Conservation (phyloP, 2,113 vertebrate species). For the Bujurquina vittata region DNA sequence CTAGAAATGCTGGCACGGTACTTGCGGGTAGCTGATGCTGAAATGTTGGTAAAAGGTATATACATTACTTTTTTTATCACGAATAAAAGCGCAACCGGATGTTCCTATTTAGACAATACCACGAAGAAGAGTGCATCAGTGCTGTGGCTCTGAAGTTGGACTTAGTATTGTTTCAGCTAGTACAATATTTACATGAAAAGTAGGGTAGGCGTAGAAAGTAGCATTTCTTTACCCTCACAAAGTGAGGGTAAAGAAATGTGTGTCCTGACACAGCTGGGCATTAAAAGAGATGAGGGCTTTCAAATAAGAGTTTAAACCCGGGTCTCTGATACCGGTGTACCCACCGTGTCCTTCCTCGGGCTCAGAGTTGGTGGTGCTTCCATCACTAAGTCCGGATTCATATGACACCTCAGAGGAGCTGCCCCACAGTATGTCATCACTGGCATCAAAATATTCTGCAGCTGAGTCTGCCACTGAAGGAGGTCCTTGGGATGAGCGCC, state of each 20-base stretch:
- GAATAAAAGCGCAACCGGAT: neutral
- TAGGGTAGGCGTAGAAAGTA: fast-evolving
- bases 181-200: neutral
- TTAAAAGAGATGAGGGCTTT: neutral
- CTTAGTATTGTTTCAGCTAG: neutral
- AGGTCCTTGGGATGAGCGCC: slow-evolving; percentile 56
- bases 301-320: neutral
- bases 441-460: slow-evolving; percentile 91
- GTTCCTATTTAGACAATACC: neutral
- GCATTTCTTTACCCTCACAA: no score
- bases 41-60: neutral
- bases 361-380: slow-evolving; percentile 86
- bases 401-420: slow-evolving; percentile 89
- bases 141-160: neutral
- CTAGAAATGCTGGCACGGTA: slow-evolving; percentile 74
- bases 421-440: slow-evolving; percentile 85
- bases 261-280: no score
- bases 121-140: neutral
- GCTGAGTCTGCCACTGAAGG: slow-evolving; percentile 86
- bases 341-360: slow-evolving; percentile 80
- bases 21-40: slow-evolving; percentile 67
- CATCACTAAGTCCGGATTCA: slow-evolving; percentile 87
- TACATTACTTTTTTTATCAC: neutral
- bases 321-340: neutral
- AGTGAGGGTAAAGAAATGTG: no score